Evolutionary conservation across 2,113 vertebrate species (phyloP).

Genomic region (Urocynchramus pylzowi): DNA sequence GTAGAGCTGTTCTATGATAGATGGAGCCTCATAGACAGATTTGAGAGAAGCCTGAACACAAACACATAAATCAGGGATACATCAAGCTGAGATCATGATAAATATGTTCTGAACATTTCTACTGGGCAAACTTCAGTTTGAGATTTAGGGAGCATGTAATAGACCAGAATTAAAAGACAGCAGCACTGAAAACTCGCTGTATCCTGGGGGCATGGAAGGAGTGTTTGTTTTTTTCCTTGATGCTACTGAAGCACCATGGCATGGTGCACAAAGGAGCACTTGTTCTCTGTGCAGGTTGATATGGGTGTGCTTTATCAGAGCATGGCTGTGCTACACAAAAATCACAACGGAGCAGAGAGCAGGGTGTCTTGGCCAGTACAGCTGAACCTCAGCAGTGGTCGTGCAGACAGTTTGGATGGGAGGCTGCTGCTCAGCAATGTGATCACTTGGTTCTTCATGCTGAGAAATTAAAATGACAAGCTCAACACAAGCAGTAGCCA

Average conservation of each 20-base stretch:
- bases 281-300: neutral
- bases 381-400: neutral
- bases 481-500: neutral
- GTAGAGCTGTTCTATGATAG: conserved; percentile 23
- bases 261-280: neutral
- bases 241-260: neutral
- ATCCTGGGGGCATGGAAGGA: neutral
- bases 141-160: conserved; percentile 17
- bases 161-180: conserved; percentile 59
- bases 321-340: neutral
- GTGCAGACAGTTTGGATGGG: neutral
- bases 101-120: conserved; percentile 60
- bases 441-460: neutral
- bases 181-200: conserved; percentile 15
- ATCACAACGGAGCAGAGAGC: neutral
- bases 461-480: neutral
- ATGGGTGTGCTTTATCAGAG: neutral
- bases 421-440: neutral
- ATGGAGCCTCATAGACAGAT: conserved; percentile 46
- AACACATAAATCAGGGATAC: conserved; percentile 65
- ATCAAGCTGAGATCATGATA: conserved; percentile 63
- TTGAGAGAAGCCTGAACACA: conserved; percentile 48
- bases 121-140: conserved; percentile 37
- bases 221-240: neutral
- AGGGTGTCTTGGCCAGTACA: neutral